phyloP scores from a whole-genome alignment of 2,797 vertebrate genomes.

The Sciurus carolinensis region DNA sequence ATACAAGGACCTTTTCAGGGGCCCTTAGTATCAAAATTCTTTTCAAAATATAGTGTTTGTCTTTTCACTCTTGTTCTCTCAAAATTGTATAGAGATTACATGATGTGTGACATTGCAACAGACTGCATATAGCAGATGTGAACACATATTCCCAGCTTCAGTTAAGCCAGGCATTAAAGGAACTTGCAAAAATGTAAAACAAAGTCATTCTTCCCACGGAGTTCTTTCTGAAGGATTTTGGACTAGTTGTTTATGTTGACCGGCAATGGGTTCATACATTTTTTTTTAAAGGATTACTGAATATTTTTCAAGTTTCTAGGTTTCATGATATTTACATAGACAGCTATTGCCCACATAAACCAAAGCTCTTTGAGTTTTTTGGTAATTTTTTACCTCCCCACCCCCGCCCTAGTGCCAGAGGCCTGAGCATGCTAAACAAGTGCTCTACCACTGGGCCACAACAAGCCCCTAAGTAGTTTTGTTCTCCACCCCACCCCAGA shows the following conservation, averaged over 20 bases:
- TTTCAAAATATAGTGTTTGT: neutral
- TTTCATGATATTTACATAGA: neutral
- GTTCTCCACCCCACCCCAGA: no score
- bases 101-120: neutral
- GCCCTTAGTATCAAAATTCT: neutral
- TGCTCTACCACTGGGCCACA: neutral
- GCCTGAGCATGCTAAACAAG: neutral
- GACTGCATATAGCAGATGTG: neutral
- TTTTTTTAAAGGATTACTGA: neutral
- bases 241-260: conserved; percentile 22
- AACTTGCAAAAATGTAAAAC: neutral
- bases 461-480: no score
- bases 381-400: neutral
- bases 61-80: conserved; percentile 16
- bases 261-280: neutral
- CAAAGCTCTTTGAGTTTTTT: neutral
- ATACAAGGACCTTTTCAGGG: neutral
- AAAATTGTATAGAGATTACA: neutral
- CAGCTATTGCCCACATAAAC: neutral
- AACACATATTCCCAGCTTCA: neutral
- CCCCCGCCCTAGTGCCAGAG: rapidly evolving
- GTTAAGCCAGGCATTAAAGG: neutral
- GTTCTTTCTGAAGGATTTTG: neutral
- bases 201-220: neutral
- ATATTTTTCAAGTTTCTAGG: conserved; percentile 18